Evolutionary conservation across 2,797 vertebrate species (phyloP).

Genomic region (Alosa sapidissima): DNA sequence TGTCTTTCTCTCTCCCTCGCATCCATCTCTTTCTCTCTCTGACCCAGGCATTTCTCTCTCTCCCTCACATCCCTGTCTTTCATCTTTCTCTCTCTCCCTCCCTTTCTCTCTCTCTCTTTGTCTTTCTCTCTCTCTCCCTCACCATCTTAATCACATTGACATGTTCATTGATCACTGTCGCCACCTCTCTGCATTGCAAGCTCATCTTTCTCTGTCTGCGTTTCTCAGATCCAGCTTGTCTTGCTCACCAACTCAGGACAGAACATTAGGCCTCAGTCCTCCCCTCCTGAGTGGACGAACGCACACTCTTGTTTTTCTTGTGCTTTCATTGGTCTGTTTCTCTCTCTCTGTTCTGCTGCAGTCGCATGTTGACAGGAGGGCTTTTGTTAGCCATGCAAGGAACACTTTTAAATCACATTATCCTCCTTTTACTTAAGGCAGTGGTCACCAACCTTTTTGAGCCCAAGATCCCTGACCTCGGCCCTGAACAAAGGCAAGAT

Average conservation of each 20-base stretch:
- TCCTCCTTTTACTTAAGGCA: neutral
- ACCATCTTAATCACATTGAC: neutral
- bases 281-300: neutral
- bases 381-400: neutral
- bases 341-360: neutral
- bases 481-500: no score
- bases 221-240: no score
- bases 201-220: neutral
- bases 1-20: slow-evolving; percentile 4
- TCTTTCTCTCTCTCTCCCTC: neutral
- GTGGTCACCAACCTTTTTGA: no score
- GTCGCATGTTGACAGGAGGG: neutral
- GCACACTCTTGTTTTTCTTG: neutral
- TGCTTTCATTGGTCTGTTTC: neutral
- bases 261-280: no score
- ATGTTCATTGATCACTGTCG: neutral
- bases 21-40: neutral
- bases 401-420: neutral
- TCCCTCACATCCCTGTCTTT: neutral
- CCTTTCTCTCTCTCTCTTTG: neutral
- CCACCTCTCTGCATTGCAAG: neutral
- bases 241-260: neutral
- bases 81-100: neutral
- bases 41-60: slow-evolving; percentile 24
- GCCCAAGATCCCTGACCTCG: no score